Conservation (phyloP, 2,797 vertebrate genomes). For the Phoxinus dragarum region DNA sequence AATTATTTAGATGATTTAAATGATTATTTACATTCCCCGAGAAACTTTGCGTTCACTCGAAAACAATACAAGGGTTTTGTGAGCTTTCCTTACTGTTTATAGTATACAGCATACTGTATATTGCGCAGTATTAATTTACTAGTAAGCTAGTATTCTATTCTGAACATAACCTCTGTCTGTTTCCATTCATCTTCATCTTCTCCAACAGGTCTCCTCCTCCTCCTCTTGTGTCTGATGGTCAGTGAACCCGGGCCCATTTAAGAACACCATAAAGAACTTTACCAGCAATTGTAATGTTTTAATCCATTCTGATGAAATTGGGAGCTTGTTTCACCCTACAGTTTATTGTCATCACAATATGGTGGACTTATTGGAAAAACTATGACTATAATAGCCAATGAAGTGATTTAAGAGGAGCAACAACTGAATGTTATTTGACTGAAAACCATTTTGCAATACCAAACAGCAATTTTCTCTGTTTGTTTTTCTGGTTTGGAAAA, state of each 20-base stretch:
- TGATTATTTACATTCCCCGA: background rate
- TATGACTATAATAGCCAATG: background rate
- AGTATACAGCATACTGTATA: background rate
- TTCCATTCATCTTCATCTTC: constrained; percentile 5
- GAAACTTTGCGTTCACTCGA: background rate
- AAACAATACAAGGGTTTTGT: background rate
- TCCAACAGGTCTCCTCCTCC: constrained; percentile 47
- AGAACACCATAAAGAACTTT: background rate
- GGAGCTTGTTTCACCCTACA: background rate
- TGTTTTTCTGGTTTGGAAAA: constrained; percentile 4
- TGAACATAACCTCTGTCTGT: constrained; percentile 64
- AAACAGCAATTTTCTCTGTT: background rate
- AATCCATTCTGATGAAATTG: background rate
- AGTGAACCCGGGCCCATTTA: background rate
- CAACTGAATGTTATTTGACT: background rate
- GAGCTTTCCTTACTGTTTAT: background rate
- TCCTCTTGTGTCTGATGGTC: constrained; percentile 5
- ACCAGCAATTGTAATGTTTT: constrained; percentile 14
- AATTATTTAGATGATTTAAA: no score
- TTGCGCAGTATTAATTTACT: background rate
- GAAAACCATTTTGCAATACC: constrained; percentile 17
- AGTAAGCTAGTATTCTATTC: constrained; percentile 16
- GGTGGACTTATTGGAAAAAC: background rate
- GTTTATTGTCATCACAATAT: background rate
- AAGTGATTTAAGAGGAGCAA: background rate